phyloP scores from a whole-genome alignment of 2,797 vertebrate genomes.

The Acipenser oxyrinchus region DNA sequence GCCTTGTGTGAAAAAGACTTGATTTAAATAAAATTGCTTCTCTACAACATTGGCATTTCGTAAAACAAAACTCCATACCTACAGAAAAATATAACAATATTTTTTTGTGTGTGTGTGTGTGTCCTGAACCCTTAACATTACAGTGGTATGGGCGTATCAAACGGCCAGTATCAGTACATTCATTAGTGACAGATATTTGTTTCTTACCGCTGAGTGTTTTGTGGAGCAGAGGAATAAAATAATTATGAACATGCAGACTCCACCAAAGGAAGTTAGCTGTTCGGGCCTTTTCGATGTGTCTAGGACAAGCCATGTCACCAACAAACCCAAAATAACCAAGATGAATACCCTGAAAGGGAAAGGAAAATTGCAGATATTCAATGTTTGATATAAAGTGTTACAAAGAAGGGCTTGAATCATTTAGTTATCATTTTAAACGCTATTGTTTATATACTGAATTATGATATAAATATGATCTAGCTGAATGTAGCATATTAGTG shows the following conservation, averaged over 20 bases:
- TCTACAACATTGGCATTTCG: not conserved
- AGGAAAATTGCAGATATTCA: not conserved
- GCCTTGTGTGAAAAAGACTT: not conserved
- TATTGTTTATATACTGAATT: not conserved
- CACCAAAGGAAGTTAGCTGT: slow-evolving; percentile 82
- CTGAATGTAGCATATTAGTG: too few relatives aligned
- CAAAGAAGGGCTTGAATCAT: not conserved
- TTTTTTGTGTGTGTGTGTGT: slow-evolving; percentile 7
- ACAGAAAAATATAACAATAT: not conserved
- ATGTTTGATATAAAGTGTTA: not conserved
- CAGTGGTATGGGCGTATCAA: too few relatives aligned
- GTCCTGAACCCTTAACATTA: too few relatives aligned
- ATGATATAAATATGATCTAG: too few relatives aligned
- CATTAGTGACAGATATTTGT: not conserved
- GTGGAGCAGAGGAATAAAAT: slow-evolving; percentile 74
- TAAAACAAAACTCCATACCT: not conserved
- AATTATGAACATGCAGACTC: slow-evolving; percentile 68
- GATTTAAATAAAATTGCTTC: not conserved
- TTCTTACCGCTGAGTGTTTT: slow-evolving; percentile 67
- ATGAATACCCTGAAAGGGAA: slow-evolving; percentile 65
- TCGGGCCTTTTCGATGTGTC: slow-evolving; percentile 68
- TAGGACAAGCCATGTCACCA: slow-evolving; percentile 70
- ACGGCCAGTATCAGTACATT: too few relatives aligned
- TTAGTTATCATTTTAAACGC: not conserved
- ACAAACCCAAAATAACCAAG: slow-evolving; percentile 45